Conservation (phyloP, 2,888 invertebrate genomes). For the Nezara viridula region DNA sequence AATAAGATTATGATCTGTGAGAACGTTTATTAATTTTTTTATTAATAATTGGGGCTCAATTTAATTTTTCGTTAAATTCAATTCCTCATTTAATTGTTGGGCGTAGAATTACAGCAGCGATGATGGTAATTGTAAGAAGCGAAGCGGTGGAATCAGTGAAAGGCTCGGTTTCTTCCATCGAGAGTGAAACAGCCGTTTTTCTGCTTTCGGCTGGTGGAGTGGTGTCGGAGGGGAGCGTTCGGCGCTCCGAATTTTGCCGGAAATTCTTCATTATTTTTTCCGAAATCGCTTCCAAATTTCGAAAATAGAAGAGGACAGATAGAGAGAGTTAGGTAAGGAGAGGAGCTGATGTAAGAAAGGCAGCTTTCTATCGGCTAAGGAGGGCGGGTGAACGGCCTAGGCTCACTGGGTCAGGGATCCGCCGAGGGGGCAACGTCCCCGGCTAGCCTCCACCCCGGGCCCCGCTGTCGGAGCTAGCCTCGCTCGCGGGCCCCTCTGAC, state of each 20-base stretch:
- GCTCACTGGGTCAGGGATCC: constrained; percentile 12
- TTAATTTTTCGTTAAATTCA: no score
- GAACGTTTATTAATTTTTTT: no score
- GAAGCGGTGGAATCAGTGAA: constrained; percentile 12
- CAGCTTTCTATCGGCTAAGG: neutral
- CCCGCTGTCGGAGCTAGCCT: constrained; percentile 26
- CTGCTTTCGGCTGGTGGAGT: neutral
- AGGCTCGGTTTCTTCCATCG: constrained; percentile 35
- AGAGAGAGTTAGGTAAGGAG: constrained; percentile 38
- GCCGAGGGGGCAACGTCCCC: constrained; percentile 52
- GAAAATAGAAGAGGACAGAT: neutral
- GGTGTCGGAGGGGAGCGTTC: neutral
- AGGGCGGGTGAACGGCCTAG: constrained; percentile 48
- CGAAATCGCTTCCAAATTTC: neutral
- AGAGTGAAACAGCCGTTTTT: constrained; percentile 48
- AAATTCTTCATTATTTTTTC: neutral
- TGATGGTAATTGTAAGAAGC: neutral
- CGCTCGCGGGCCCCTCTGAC: neutral
- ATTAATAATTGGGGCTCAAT: no score
- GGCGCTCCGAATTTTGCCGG: neutral
- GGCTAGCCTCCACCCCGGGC: neutral
- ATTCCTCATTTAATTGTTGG: neutral
- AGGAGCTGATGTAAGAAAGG: constrained; percentile 40
- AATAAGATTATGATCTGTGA: neutral
- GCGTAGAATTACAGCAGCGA: neutral